Evolutionary conservation across 2,113 vertebrate genomes (phyloP).

Genomic region (Beaufortia kweichowensis): DNA sequence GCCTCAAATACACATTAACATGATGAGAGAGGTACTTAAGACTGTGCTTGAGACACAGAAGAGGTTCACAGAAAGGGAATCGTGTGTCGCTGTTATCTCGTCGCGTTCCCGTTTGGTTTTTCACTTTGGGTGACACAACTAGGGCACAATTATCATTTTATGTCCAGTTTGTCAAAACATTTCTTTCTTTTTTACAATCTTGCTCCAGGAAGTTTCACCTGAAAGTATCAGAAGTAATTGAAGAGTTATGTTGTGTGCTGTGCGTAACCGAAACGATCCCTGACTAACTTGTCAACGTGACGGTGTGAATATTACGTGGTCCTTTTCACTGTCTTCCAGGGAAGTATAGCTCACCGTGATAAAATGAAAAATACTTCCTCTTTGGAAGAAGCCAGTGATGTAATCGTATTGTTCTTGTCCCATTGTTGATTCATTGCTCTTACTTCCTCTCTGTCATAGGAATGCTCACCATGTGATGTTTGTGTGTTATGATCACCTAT

Average conservation of each 20-base stretch:
- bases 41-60: background rate
- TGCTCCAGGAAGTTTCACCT: background rate
- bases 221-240: background rate
- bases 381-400: conserved; percentile 1
- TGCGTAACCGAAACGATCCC: background rate
- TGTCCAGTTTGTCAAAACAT: background rate
- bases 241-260: background rate
- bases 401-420: conserved; percentile 6
- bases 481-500: background rate
- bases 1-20: background rate
- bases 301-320: background rate
- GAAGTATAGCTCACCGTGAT: background rate
- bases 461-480: conserved; percentile 16
- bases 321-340: conserved; percentile 13
- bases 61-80: background rate
- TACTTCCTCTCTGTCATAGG: conserved; percentile 30
- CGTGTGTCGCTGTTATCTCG: background rate
- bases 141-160: background rate
- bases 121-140: background rate
- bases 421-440: conserved; percentile 16
- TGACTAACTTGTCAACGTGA: background rate
- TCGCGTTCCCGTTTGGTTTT: background rate
- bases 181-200: background rate
- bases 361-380: conserved; percentile 18
- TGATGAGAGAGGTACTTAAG: conserved; percentile 21